These are phyloP conservation scores for Dicycla oo DNA, from an alignment of 2,888 invertebrate species.

Conservation along the genomic window DNA sequence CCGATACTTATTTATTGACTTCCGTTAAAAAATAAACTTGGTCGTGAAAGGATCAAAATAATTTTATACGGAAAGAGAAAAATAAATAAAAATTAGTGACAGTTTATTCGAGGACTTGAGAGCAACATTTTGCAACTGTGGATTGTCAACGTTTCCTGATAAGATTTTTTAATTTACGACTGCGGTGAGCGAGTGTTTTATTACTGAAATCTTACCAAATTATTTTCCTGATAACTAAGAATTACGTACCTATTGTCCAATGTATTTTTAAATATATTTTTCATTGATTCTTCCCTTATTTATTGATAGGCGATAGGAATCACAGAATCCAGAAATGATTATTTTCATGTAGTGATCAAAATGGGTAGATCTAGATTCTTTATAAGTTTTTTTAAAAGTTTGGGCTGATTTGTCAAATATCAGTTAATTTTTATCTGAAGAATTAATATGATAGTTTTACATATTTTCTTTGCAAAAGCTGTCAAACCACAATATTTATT, in stretches of 20 bases:
- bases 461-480: background rate
- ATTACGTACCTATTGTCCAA: background rate
- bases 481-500: background rate
- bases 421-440: background rate
- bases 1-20: slow-evolving; percentile 17
- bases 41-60: slow-evolving; percentile 27
- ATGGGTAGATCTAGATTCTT: background rate
- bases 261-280: background rate
- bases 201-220: slow-evolving; percentile 50
- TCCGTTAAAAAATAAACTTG: slow-evolving; percentile 26
- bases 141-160: slow-evolving; percentile 68
- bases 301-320: background rate
- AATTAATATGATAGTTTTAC: background rate
- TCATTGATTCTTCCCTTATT: background rate
- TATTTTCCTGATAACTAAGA: slow-evolving; percentile 15
- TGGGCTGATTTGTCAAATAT: background rate
- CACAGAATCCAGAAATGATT: background rate
- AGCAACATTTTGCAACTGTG: slow-evolving; percentile 60
- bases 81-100: slow-evolving; percentile 42
- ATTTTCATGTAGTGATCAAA: background rate
- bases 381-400: background rate
- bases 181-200: slow-evolving; percentile 78
- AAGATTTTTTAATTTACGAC: slow-evolving; percentile 78
- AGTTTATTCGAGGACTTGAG: slow-evolving; percentile 54
- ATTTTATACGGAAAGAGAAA: background rate